Evolutionary conservation across 1,140 invertebrate species (phyloP).

Genomic region (Nephila pilipes): DNA sequence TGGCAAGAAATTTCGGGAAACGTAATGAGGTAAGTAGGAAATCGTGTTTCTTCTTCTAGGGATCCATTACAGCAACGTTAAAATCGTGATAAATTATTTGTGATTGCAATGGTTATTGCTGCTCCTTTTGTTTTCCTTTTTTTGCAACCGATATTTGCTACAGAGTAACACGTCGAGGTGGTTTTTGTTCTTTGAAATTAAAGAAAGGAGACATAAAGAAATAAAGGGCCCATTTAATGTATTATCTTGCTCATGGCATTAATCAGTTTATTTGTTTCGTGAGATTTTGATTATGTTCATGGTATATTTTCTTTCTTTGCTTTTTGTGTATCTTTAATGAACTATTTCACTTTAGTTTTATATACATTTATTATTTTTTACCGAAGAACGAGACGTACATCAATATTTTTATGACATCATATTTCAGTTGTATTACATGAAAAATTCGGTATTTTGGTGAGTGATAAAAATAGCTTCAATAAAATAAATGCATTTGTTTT

Average conservation of each 20-base stretch:
- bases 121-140: background rate
- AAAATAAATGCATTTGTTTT: too few relatives aligned
- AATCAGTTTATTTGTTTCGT: background rate
- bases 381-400: too few relatives aligned
- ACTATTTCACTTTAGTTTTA: too few relatives aligned
- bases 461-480: too few relatives aligned
- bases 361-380: too few relatives aligned
- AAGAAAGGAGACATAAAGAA: background rate
- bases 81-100: conserved; percentile 48
- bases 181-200: conserved; percentile 24
- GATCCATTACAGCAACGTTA: conserved; percentile 31
- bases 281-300: background rate
- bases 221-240: background rate
- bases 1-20: conserved; percentile 1
- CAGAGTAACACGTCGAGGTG: background rate
- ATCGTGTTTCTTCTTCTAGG: conserved; percentile 31
- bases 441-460: too few relatives aligned
- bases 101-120: conserved; percentile 33
- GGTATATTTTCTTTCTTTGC: background rate
- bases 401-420: too few relatives aligned
- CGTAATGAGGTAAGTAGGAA: conserved; percentile 50
- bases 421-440: too few relatives aligned
- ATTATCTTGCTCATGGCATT: background rate
- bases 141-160: conserved; percentile 8
- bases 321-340: too few relatives aligned